Conservation (phyloP, 2,797 vertebrate genomes). For the Mareca strepera region DNA sequence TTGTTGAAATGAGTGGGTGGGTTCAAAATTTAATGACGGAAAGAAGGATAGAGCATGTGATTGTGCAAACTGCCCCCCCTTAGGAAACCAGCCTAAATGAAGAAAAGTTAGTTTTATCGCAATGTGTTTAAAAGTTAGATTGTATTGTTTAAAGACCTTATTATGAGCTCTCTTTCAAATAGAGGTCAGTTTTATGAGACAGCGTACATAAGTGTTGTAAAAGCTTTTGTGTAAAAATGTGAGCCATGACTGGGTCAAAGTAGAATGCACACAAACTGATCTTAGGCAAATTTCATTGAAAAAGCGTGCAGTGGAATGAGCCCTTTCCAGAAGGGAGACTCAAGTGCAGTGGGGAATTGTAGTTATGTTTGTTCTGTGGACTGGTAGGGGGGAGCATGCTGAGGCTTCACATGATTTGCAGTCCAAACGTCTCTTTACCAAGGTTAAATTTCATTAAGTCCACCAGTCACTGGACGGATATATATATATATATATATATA, state of each 20-base stretch:
- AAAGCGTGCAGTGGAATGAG: neutral
- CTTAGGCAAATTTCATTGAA: neutral
- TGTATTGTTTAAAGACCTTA: neutral
- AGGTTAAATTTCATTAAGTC: neutral
- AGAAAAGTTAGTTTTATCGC: neutral
- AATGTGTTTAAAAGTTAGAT: neutral
- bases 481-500: neutral
- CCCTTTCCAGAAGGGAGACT: neutral
- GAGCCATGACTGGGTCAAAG: neutral
- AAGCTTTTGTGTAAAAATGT: neutral
- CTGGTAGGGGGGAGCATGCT: neutral
- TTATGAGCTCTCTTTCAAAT: neutral
- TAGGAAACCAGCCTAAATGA: neutral
- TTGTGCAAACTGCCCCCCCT: neutral
- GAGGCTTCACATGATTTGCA: neutral
- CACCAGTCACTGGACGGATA: neutral
- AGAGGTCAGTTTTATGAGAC: neutral
- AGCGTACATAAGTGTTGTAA: neutral
- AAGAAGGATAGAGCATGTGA: neutral
- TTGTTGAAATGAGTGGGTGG: neutral
- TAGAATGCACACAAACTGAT: neutral
- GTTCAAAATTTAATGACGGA: neutral
- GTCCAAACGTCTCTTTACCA: neutral
- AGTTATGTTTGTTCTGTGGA: accelerated
- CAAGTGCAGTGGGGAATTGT: neutral